These are phyloP conservation scores for Mya arenaria DNA, from an alignment of 1,140 invertebrate genomes.

Conservation along the genomic window DNA sequence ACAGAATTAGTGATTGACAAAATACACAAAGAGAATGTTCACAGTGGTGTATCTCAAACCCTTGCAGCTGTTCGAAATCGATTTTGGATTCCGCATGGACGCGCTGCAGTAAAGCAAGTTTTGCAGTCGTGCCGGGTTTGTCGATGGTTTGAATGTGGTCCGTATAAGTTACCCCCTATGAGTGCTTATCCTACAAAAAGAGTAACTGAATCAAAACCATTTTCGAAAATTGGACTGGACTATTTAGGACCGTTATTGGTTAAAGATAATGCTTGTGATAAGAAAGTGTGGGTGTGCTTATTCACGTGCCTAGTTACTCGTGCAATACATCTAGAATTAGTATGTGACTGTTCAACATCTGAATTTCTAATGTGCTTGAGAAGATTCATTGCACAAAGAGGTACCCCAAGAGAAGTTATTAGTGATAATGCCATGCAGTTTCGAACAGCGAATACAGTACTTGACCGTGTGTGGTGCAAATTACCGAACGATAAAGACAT, in stretches of 20 bases:
- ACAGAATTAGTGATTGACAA: constrained; percentile 14
- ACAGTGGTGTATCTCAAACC: background rate
- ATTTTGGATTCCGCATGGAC: constrained; percentile 19
- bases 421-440: constrained; percentile 23
- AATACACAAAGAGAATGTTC: background rate
- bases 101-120: background rate
- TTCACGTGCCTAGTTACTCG: constrained; percentile 27
- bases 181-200: background rate
- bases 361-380: constrained; percentile 17
- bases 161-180: constrained; percentile 2
- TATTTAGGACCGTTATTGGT: background rate
- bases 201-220: background rate
- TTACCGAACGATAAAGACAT: background rate
- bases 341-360: background rate
- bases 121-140: background rate
- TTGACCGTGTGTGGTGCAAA: no score
- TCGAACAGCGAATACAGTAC: no score
- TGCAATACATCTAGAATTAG: constrained; percentile 13
- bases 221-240: background rate
- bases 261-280: background rate
- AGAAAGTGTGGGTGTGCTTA: constrained; percentile 27
- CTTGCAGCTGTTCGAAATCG: background rate
- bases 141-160: constrained; percentile 4
- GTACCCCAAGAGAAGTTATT: background rate
- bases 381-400: constrained; percentile 13